Evolutionary conservation across 2,113 vertebrate genomes (phyloP), one percentile per base, ranked within the genome.

Genomic region (Colaptes auratus): DNA sequence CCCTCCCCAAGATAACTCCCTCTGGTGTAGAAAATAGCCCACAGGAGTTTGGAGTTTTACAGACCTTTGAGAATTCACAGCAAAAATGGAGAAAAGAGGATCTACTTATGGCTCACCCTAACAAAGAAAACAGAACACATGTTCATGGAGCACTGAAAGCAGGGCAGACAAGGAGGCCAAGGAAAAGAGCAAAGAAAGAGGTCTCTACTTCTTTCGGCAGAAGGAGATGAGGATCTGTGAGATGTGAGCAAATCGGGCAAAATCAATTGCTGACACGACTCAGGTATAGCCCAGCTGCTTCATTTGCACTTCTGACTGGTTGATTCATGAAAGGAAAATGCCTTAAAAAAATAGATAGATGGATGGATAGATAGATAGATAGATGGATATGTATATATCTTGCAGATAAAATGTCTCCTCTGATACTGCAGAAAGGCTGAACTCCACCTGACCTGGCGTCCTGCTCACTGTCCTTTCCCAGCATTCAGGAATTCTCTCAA

Each of bases 401-500:
- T 23, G 10, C 35, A 64, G 78, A 12, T 13, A 33, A 36, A 52
- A 65, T 5, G 3, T 61, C 82, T 86, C 25, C 60, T 81, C 64
- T 33, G 58, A 10, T 27, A 25, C 23, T 6, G 19, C 63, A 61
- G 35, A 56, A 44, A 61, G 24, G 24, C n/a, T 50, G 71, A 36
- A 17, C 12, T 16, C 24, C n/a, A 1, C 42, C 35, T 30, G 48
- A 53, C 27, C 28, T 7, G 15, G 10, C 86, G 25, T 52, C 67
- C 52, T 14, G 2, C 7, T 79, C 23, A 5, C 48, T 1, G 0
- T 1, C 83, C 76, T 39, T 72, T 79, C 59, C 79, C 83, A 33
- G 4, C 39, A 4, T 20, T 64, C 24, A 12, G 4, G 9, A 10
- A 14, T 31, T 55, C 1, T 0, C 48, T n/a, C 52, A 31, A 48